These are phyloP conservation scores for Netelia fuscicornis DNA, from an alignment of 2,888 invertebrate species.

Conservation along the genomic window DNA sequence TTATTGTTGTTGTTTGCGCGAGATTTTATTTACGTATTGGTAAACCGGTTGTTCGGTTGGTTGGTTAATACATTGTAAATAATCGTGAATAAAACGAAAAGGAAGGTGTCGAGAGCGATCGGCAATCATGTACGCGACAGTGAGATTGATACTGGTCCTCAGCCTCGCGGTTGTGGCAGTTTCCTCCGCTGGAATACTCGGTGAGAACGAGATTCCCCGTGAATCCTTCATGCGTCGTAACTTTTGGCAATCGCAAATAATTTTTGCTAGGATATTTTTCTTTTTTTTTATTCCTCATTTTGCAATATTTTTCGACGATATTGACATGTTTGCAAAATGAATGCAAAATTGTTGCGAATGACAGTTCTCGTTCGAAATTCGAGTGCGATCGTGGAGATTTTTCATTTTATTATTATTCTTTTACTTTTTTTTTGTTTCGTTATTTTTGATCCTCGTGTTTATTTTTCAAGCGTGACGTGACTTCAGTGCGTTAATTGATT, in stretches of 20 bases:
- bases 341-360: no score
- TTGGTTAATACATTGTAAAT: no score
- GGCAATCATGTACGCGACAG: conserved; percentile 73
- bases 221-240: conserved; percentile 13
- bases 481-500: background rate
- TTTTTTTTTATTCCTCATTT: background rate
- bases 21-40: no score
- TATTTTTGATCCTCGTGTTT: background rate
- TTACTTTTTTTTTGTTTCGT: background rate
- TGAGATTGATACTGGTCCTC: conserved; percentile 76
- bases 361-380: no score
- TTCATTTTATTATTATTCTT: background rate
- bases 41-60: background rate
- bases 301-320: conserved; percentile 3
- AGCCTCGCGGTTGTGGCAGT: conserved; percentile 76
- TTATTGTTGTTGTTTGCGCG: no score
- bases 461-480: background rate
- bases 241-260: no score
- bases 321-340: background rate
- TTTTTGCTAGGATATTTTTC: background rate
- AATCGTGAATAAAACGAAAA: no score
- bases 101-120: conserved; percentile 5
- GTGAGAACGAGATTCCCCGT: conserved; percentile 75
- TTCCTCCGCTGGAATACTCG: conserved; percentile 82
- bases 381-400: no score